phyloP scores from a whole-genome alignment of 2,888 invertebrate genomes.

The Dinocampus coccinellae region DNA sequence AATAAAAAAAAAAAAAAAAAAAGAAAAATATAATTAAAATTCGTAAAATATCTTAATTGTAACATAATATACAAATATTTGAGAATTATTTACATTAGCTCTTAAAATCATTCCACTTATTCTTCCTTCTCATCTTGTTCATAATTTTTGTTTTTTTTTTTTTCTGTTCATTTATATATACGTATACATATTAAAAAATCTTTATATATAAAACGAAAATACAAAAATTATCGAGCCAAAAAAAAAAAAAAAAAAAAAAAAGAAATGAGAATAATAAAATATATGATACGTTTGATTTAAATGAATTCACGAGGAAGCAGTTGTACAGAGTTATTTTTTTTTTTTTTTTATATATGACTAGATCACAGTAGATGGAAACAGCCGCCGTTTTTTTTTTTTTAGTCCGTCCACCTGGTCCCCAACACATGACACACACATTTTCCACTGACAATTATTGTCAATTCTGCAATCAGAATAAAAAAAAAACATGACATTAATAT shows the following conservation, averaged over 20 bases:
- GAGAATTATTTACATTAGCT: conserved; percentile 40
- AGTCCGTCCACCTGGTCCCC: conserved; percentile 37
- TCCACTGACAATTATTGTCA: conserved; percentile 31
- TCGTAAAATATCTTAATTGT: conserved; percentile 44
- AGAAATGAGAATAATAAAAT: too few species aligned
- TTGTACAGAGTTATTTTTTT: conserved; percentile 50
- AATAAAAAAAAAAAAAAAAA: conserved; percentile 23
- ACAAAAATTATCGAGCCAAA: conserved; percentile 15
- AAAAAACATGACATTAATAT: conserved; percentile 26
- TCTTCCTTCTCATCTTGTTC: conserved; percentile 22
- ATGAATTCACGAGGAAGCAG: conserved; percentile 26
- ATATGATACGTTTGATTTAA: conserved; percentile 35
- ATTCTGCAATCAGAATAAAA: conserved; percentile 56
- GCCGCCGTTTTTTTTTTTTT: conserved; percentile 49
- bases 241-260: conserved; percentile 31
- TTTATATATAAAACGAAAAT: conserved; percentile 1
- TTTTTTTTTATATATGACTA: conserved; percentile 59
- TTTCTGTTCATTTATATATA: background rate
- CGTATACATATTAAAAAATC: background rate
- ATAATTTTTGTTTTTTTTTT: background rate
- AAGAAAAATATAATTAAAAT: too few species aligned
- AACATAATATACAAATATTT: conserved; percentile 46
- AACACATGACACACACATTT: conserved; percentile 28
- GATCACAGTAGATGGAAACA: conserved; percentile 62
- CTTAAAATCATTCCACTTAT: conserved; percentile 4